Evolutionary conservation across 2,888 invertebrate species (phyloP), one percentile per base, ranked within the genome.

Genomic region (Balanococcus diminutus): DNA sequence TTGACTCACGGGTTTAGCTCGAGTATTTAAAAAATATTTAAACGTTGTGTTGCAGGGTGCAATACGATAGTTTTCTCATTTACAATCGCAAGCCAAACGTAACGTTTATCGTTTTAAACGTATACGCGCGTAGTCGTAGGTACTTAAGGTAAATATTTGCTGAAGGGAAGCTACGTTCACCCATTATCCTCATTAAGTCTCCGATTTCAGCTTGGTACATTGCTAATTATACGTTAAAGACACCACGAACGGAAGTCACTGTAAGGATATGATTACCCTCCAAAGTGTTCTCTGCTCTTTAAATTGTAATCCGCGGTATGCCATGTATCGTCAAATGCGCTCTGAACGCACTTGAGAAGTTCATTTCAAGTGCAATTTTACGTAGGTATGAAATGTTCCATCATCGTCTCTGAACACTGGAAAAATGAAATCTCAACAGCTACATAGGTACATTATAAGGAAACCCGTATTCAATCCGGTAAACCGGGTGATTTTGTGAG

Each of bases 1-100:
- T 79, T 36, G 9, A 16, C 19, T 79, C n/a, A n/a, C n/a, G n/a
- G n/a, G n/a, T n/a, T n/a, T n/a, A n/a, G n/a, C n/a, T n/a, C n/a
- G n/a, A n/a, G n/a, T 31, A 79, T 79, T 79, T 79, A 79, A 79
- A 79, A 79, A 79, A 79, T 79, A 79, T 79, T 79, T 79, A 79
- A 36, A 79, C 75, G 75, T 31, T 16, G 75, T 16, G 19, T 32
- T 14, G 75, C 25, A 36, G 75, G 75, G 22, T 79, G 75, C 75
- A 79, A 79, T 79, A 79, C 75, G 75, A 79, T 79, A 79, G 75
- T 36, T 79, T 79, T 36, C 36, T 79, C 75, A 79, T 79, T 36
- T 67, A 67, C 67, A 67, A 67, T 67, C 67, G 67, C 67, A 67
- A 79, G 32, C 19, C 36, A 79, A 79, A 79, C 75, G 75, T 79